Base-by-base conservation (phyloP, 2,888 invertebrate species). In the Brenthis hecate region DNA sequence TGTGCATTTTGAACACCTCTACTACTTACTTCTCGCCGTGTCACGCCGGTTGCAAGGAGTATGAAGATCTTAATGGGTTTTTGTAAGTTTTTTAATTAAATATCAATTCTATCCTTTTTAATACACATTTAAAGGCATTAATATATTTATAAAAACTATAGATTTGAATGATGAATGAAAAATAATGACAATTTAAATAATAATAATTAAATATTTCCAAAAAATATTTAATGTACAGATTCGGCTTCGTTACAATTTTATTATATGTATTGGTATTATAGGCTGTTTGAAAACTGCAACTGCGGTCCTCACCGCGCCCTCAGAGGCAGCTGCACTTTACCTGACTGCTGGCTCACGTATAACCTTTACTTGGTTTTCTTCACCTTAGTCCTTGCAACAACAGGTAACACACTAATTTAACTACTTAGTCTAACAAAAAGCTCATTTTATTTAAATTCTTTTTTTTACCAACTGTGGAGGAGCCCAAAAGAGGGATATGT, bases 1-100 rank as follows among this genome's bases (percentile, higher is more conserved):
- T 89, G 13, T 92, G 92, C 50, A 78, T 78, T 0, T 65, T 90
- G 51, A 87, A 88, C 69, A 74, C 83, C 0, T 68, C 70, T 3
- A 76, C 75, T 0, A 89, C 90, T 0, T 90, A 81, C 78, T 90
- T 89, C 81, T 91, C 91, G 0, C 91, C 92, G 2, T 92, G 92
- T 72, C 83, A 87, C 72, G 91, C 91, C 0, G 91, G 91, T 16
- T 92, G 92, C 73, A 66, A 69, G 0, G 66, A 75, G 0, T 82
- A 80, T 13, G 85, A 87, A 19, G 80, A 87, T 47, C 78, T 89
- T 3, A 87, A 87, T 14, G 90, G 88, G 1, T 85, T 87, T 60
- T 53, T 83, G 91, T 91, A 73, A 85, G 89, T 80, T 16, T n/a
- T 8, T n/a, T 6, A 51, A 0, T 16, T 56, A 14, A 6, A 2